Percentiles rank a stretch among this genome's conserved stretches.
Evolutionary conservation across 2,888 invertebrate species (phyloP).

Genomic region (Aquatica leii): DNA sequence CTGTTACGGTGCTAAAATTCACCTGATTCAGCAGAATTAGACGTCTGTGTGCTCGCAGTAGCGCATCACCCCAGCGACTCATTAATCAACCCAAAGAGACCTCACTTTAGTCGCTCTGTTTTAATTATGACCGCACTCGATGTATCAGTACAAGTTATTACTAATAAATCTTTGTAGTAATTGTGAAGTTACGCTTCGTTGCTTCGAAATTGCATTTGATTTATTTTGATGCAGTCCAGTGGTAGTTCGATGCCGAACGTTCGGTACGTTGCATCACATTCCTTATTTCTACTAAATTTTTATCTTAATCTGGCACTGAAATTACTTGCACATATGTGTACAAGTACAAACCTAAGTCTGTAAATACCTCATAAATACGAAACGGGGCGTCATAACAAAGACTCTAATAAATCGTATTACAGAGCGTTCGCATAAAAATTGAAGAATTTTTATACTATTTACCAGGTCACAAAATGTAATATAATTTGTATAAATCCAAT

Average conservation of each 20-base stretch:
- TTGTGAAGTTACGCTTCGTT: slow-evolving; percentile 52
- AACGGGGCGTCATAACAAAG: no score
- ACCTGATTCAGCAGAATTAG: slow-evolving; percentile 55
- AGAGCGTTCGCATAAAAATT: no score
- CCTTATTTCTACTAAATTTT: no score
- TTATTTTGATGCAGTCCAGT: slow-evolving; percentile 48
- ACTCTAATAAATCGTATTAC: no score
- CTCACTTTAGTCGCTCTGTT: slow-evolving; percentile 47
- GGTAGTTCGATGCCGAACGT: slow-evolving; percentile 21
- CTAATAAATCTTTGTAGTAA: slow-evolving; percentile 54
- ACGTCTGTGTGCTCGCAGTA: slow-evolving; percentile 46
- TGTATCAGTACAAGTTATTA: slow-evolving; percentile 52
- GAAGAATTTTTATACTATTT: no score
- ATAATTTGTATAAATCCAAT: no score
- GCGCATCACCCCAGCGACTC: slow-evolving; percentile 47
- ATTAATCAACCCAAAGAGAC: slow-evolving; percentile 52
- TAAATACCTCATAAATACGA: no score
- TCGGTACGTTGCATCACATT: no score
- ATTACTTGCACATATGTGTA: no score
- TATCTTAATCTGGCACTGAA: no score
- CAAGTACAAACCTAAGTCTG: no score
- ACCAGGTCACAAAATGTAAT: no score
- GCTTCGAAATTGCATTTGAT: slow-evolving; percentile 55
- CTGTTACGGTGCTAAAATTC: slow-evolving; percentile 49
- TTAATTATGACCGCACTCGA: slow-evolving; percentile 52